Percentiles rank a stretch among this genome's conserved stretches.
Conservation (phyloP, 92 coral and sea anemone species). For the Hydrozoanthus gracilis region DNA sequence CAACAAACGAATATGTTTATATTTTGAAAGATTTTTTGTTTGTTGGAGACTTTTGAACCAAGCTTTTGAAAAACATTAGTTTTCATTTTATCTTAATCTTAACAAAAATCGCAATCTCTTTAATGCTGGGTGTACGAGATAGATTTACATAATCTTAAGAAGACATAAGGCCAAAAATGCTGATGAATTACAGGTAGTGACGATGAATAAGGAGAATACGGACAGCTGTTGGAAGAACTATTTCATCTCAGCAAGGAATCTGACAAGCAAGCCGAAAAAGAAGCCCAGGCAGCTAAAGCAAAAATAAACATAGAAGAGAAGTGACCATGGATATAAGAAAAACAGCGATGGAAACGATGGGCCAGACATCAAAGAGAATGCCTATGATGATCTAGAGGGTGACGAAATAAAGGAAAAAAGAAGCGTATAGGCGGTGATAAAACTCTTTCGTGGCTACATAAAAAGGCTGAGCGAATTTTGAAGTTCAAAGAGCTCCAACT, state of each 20-base stretch:
- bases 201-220: constrained; percentile 4
- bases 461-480: constrained; percentile 44
- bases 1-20: constrained; percentile 16
- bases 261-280: background rate
- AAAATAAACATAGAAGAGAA: constrained; percentile 2
- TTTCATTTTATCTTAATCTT: too few species aligned
- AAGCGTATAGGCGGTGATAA: constrained; percentile 9
- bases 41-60: too few species aligned
- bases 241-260: too few species aligned
- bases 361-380: too few species aligned
- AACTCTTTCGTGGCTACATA: too few species aligned
- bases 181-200: constrained; percentile 15
- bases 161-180: constrained; percentile 26
- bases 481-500: too few species aligned
- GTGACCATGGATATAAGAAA: too few species aligned
- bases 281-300: too few species aligned
- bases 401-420: too few species aligned
- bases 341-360: constrained; percentile 40
- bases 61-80: too few species aligned
- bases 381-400: constrained; percentile 15
- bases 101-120: constrained; percentile 11
- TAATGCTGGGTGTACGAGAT: constrained; percentile 8
- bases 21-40: too few species aligned
- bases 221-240: background rate
- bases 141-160: constrained; percentile 16